phyloP scores from a whole-genome alignment of 2,797 vertebrate species.

The Pseudopleuronectes americanus region DNA sequence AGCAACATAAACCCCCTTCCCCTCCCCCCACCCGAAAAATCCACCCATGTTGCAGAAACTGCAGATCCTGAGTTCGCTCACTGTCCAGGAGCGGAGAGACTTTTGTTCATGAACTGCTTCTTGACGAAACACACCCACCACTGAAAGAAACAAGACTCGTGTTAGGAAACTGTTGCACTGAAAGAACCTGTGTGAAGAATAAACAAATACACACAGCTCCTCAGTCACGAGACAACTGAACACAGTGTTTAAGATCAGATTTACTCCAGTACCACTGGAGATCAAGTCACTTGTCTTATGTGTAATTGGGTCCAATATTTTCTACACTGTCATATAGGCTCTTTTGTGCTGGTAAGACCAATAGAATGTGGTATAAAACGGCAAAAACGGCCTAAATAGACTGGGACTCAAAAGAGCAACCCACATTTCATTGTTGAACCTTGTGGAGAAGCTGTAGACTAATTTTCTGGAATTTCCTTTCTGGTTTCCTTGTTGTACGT shows the following conservation, averaged over 20 bases:
- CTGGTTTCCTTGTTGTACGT: background rate
- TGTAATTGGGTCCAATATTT: too few relatives aligned
- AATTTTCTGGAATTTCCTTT: background rate
- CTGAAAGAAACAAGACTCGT: conserved; percentile 70
- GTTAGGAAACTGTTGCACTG: background rate
- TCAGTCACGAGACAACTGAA: background rate
- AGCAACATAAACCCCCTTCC: conserved; percentile 38
- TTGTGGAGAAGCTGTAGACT: background rate
- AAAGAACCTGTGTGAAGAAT: background rate
- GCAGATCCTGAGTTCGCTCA: conserved; percentile 67
- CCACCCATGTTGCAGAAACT: conserved; percentile 46
- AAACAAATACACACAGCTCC: background rate
- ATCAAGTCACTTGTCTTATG: too few relatives aligned
- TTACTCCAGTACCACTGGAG: too few relatives aligned
- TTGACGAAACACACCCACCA: conserved; percentile 99
- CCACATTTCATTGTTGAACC: too few relatives aligned
- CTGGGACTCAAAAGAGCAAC: too few relatives aligned
- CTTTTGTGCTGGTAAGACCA: too few relatives aligned
- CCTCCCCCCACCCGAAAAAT: conserved; percentile 19
- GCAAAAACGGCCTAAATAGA: too few relatives aligned
- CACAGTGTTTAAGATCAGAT: too few relatives aligned
- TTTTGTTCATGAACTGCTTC: conserved; percentile 99
- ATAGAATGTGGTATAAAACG: too few relatives aligned
- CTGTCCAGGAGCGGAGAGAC: conserved; percentile 95
- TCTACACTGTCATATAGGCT: too few relatives aligned